phyloP scores from a whole-genome alignment of 1,140 invertebrate genomes.

The Trachymyrmex cornetzi region DNA sequence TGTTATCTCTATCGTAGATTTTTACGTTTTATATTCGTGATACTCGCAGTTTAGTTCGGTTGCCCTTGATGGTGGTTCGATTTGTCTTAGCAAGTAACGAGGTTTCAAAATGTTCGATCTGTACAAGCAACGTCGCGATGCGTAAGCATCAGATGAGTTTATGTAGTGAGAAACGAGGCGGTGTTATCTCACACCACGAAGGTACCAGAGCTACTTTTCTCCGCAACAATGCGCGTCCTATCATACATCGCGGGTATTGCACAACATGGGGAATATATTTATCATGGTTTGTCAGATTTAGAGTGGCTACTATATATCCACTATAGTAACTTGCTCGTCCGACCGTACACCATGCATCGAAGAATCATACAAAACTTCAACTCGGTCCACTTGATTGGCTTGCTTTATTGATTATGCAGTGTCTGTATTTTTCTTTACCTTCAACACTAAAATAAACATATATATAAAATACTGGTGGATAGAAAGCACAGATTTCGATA shows the following conservation, averaged over 20 bases:
- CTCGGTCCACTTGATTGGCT: background rate
- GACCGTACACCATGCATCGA: background rate
- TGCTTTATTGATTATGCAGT: slow-evolving; percentile 16
- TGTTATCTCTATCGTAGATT: background rate
- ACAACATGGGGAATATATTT: slow-evolving; percentile 72
- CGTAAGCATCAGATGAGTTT: slow-evolving; percentile 69
- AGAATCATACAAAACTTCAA: slow-evolving; percentile 10
- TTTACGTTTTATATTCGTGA: background rate
- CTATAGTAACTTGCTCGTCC: background rate
- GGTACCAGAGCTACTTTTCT: slow-evolving; percentile 63
- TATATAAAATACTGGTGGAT: background rate
- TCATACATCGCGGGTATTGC: slow-evolving; percentile 50
- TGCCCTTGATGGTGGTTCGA: slow-evolving; percentile 14
- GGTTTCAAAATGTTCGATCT: slow-evolving; percentile 59
- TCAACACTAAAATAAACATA: background rate
- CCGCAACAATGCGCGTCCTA: slow-evolving; percentile 67
- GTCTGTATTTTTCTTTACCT: slow-evolving; percentile 27
- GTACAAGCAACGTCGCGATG: slow-evolving; percentile 18
- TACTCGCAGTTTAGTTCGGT: background rate
- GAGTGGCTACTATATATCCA: background rate
- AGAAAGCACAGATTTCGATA: background rate
- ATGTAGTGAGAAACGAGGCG: slow-evolving; percentile 81
- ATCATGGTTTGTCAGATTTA: slow-evolving; percentile 71
- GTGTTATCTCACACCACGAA: slow-evolving; percentile 70
- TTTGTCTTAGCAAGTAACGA: slow-evolving; percentile 62